phyloP scores from a whole-genome alignment of 2,888 invertebrate species.

The Geophilus truncorum region DNA sequence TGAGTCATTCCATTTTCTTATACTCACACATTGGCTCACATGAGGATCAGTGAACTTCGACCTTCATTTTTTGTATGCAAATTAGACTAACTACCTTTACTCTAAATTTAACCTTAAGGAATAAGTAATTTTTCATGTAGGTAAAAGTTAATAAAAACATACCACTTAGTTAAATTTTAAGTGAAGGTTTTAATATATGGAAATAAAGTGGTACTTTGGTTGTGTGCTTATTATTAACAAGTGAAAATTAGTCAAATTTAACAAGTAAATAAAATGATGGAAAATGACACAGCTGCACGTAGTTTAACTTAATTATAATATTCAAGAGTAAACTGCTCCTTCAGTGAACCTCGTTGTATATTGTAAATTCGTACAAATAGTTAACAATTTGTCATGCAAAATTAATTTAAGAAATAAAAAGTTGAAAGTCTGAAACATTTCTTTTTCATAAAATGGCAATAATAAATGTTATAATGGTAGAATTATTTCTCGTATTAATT shows the following conservation, averaged over 20 bases:
- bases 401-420: background rate
- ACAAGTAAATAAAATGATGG: background rate
- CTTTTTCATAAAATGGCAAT: background rate
- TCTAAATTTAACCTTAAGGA: background rate
- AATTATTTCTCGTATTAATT: too few species aligned
- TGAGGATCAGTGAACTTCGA: background rate
- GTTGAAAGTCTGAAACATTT: background rate
- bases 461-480: too few species aligned
- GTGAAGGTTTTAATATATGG: too few species aligned
- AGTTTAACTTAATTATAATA: too few species aligned
- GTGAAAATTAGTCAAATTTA: too few species aligned
- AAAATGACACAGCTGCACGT: too few species aligned
- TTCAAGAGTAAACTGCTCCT: background rate
- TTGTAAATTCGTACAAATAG: background rate
- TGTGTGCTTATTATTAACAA: too few species aligned
- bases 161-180: too few species aligned
- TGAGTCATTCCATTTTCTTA: background rate
- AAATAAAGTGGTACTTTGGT: too few species aligned
- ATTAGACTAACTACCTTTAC: background rate
- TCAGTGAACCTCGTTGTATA: background rate
- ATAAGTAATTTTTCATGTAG: too few species aligned
- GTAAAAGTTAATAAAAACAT: background rate
- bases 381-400: background rate
- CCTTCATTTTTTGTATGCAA: background rate
- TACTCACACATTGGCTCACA: background rate